Evolutionary conservation across 1,140 invertebrate genomes (phyloP).

Genomic region (Drosophila grimshawi): DNA sequence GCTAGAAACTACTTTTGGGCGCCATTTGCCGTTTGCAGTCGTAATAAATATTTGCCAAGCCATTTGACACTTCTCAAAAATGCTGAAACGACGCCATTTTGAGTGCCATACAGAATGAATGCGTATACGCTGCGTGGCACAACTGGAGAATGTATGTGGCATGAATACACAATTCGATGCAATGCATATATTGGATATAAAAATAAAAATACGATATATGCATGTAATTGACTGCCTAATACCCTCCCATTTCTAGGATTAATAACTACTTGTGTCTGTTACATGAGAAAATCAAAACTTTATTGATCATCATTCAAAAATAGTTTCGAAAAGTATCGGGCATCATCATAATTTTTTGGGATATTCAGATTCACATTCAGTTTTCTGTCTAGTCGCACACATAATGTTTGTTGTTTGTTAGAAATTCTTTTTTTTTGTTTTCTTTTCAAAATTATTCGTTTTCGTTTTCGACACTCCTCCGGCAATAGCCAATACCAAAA

Average conservation of each 20-base stretch:
- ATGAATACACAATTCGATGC: neutral
- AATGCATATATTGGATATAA: no score
- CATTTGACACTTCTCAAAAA: constrained; percentile 52
- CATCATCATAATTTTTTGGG: neutral
- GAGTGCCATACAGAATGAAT: constrained; percentile 5
- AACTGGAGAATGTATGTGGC: constrained; percentile 4
- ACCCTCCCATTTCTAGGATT: no score
- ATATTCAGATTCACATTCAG: constrained; percentile 37
- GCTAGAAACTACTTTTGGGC: constrained; percentile 38
- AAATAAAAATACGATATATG: no score
- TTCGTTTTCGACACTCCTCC: constrained; percentile 57
- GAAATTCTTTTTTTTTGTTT: constrained; percentile 67
- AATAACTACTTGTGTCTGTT: no score
- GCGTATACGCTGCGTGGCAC: constrained; percentile 30
- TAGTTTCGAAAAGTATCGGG: no score
- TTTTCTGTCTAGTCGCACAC: constrained; percentile 60
- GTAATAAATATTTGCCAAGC: constrained; percentile 61
- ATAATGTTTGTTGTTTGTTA: constrained; percentile 76
- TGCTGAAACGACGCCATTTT: constrained; percentile 31
- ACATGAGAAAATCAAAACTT: no score
- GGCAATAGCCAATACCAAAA: constrained; percentile 57
- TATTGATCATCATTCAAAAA: no score
- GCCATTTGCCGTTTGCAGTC: constrained; percentile 38
- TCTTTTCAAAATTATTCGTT: constrained; percentile 62
- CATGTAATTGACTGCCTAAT: no score